A percentile compares a stretch with the other conserved stretches of the same genome.
These are phyloP conservation scores for Dromococcyx pavoninus DNA, from an alignment of 2,797 vertebrate species.

Conservation along the genomic window DNA sequence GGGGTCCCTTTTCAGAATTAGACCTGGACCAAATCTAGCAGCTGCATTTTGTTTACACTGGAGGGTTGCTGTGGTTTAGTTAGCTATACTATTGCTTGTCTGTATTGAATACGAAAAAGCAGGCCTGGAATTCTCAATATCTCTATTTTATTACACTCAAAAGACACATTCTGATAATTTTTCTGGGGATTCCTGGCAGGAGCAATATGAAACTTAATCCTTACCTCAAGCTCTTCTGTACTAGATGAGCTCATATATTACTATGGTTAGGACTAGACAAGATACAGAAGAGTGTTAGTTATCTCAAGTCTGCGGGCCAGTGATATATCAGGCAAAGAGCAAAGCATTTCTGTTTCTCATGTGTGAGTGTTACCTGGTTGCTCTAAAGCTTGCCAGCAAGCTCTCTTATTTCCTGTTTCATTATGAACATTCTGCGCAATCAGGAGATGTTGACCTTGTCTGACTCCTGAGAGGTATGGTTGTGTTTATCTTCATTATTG, in stretches of 20 bases:
- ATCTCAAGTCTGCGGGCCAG: not conserved
- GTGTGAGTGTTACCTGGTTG: not conserved
- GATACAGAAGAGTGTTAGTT: not conserved
- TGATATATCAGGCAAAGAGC: not conserved
- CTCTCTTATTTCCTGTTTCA: not conserved
- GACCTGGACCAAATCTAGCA: slow-evolving; percentile 47
- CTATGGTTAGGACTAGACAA: not conserved
- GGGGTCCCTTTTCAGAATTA: slow-evolving; percentile 49
- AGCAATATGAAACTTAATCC: slow-evolving; percentile 12
- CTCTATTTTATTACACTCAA: slow-evolving; percentile 44
- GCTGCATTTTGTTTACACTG: slow-evolving; percentile 55
- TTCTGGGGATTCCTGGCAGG: slow-evolving; percentile 43
- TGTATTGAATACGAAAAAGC: slow-evolving; percentile 20
- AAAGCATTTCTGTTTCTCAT: not conserved
- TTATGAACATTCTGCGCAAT: not conserved
- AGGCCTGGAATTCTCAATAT: slow-evolving; percentile 40
- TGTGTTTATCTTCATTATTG: not conserved
- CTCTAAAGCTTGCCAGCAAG: not conserved
- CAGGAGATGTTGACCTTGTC: not conserved
- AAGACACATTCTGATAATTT: slow-evolving; percentile 59
- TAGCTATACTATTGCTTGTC: not conserved
- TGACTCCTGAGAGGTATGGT: not conserved
- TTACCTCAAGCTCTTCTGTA: not conserved
- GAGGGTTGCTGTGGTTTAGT: slow-evolving; percentile 45
- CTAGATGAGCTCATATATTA: not conserved